These are phyloP conservation scores for Linyphia triangularis DNA, from an alignment of 2,888 invertebrate species.

Conservation along the genomic window DNA sequence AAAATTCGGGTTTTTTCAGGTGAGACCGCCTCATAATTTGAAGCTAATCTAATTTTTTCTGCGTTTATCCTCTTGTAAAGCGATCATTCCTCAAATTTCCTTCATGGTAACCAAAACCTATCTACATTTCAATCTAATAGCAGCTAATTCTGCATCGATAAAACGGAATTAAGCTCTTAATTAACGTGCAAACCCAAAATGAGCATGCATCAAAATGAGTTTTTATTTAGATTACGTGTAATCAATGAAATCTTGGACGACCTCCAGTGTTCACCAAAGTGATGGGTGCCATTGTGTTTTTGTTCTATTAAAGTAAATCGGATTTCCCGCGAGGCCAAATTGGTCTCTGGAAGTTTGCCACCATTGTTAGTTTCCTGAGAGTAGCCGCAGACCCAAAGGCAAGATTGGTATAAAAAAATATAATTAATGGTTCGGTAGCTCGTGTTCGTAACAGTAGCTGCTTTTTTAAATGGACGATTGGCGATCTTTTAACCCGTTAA, in stretches of 20 bases:
- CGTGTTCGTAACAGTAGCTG: neutral
- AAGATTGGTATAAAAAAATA: neutral
- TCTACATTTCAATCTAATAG: neutral
- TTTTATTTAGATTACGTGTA: neutral
- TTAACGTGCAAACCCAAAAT: neutral
- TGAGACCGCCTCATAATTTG: too few species aligned
- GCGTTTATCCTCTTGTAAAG: too few species aligned
- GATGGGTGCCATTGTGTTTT: neutral
- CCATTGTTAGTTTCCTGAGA: slow-evolving; percentile 31
- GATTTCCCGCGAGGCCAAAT: neutral
- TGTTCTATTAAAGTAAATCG: neutral
- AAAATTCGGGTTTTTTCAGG: too few species aligned
- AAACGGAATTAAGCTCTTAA: neutral
- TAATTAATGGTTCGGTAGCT: neutral
- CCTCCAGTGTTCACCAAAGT: too few species aligned
- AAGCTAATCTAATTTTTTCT: too few species aligned
- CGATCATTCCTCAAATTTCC: neutral
- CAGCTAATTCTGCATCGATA: neutral
- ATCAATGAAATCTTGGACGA: neutral
- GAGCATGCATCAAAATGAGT: neutral
- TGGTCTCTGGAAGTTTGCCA: slow-evolving; percentile 14
- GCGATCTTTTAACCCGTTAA: neutral
- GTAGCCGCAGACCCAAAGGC: neutral
- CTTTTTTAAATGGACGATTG: slow-evolving; percentile 12
- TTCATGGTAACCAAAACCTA: neutral